Conservation (phyloP, 2,113 vertebrate genomes). For the Rhynchopsitta pachyrhyncha region DNA sequence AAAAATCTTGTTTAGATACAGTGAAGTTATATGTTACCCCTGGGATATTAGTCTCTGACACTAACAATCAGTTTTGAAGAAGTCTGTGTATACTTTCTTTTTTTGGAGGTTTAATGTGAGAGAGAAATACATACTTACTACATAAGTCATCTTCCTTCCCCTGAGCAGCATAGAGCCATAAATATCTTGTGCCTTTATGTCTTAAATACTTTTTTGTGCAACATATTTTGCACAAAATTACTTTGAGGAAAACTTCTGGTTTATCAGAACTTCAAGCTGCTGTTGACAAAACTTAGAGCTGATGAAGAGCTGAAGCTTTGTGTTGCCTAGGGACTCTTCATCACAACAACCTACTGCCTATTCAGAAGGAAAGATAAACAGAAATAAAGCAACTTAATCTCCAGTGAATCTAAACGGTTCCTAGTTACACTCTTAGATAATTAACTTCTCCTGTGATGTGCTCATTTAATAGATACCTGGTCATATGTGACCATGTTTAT, state of each 20-base stretch:
- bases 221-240: background rate
- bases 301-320: constrained; percentile 1
- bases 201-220: background rate
- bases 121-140: background rate
- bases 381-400: constrained; percentile 50
- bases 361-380: constrained; percentile 39
- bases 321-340: constrained; percentile 10
- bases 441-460: constrained; percentile 39
- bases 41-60: background rate
- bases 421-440: constrained; percentile 22
- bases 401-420: background rate
- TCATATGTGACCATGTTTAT: constrained; percentile 56
- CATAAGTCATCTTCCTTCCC: background rate
- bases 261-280: background rate
- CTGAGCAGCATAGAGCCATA: background rate
- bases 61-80: background rate
- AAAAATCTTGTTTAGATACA: background rate
- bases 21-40: background rate
- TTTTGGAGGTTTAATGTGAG: background rate
- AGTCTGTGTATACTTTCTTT: background rate
- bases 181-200: background rate
- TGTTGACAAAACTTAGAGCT: background rate
- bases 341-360: background rate
- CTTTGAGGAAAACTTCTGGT: background rate
- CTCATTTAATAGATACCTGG: constrained; percentile 50